Base-by-base conservation (phyloP, 1,140 invertebrate species). In the Drosophila ohnishii region DNA sequence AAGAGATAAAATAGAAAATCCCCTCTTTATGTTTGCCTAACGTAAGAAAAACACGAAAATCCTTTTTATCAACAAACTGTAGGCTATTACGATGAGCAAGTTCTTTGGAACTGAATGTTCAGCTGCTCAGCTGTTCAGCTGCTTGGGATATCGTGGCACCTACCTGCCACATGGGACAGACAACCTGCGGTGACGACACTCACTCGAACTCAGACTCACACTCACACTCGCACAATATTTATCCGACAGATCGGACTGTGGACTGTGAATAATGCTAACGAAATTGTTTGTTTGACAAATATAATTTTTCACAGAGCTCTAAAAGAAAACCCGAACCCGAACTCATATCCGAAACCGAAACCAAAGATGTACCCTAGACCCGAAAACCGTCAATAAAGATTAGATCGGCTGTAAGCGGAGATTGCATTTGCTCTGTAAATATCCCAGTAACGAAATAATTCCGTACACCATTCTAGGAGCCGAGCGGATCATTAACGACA, bases 261-360 rank as follows among this genome's bases (percentile, higher is more conserved):
- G 65, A 58, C 65, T 25, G 56, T 74, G 75, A 67, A 70, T 64
- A 78, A 63, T 60, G 47, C 48, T 65, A 75, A 64, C 74, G 82
- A 59, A 84, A 84, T 84, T 76, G 81, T 84, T 84, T 84, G 72
- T 84, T 84, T 80, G 76, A 84, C 80, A 84, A 84, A 85, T 80
- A 80, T 59, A 84, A 84, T 73, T 84, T 58, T 71, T 34, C 51
- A 70, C 75, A 78, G 66, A 62, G 75, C 37, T 57, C 66, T 66
- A 63, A 44, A 22, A 39, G 58, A 73, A 60, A 58, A 51, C 62
- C 2, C 28, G 22, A 69, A 39, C 40, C 39, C 48, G 22, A 69
- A 39, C 40, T 34, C 48, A 35, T 39, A 71, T 48, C 53, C 22
- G 44, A 73, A 60, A 6, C 22, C 28, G 35, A 72, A 53, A 28